phyloP scores from a whole-genome alignment of 2,888 invertebrate species.

The Caenorhabditis sinica region DNA sequence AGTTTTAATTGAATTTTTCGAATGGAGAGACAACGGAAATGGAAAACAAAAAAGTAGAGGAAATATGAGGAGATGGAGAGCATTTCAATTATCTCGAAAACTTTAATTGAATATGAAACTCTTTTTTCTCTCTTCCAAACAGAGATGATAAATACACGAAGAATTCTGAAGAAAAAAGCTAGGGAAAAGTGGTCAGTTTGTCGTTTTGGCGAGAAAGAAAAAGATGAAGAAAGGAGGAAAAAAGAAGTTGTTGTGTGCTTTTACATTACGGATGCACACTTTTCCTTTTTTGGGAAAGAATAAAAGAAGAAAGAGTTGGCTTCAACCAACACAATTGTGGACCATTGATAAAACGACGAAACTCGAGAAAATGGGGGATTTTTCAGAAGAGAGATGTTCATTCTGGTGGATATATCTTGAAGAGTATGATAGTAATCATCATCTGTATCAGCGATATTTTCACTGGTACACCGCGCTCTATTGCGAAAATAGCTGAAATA shows the following conservation, averaged over 20 bases:
- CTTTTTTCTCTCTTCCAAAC: not conserved
- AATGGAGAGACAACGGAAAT: slow-evolving; percentile 12
- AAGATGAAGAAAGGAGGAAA: not conserved
- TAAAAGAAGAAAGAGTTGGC: slow-evolving; percentile 3
- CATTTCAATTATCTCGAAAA: slow-evolving; percentile 20
- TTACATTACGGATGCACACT: slow-evolving; percentile 45
- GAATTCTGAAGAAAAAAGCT: not conserved
- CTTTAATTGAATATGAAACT: slow-evolving; percentile 12
- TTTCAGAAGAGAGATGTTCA: not conserved
- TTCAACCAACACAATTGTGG: slow-evolving; percentile 1
- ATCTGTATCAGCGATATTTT: too few species aligned
- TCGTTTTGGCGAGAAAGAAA: slow-evolving; percentile 10
- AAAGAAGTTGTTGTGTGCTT: slow-evolving; percentile 39
- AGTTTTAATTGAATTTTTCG: slow-evolving; percentile 17
- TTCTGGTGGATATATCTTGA: too few species aligned
- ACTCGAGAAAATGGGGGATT: not conserved
- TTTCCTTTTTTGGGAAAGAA: slow-evolving; percentile 23
- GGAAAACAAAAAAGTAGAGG: not conserved
- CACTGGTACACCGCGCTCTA: too few species aligned
- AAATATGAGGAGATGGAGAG: not conserved
- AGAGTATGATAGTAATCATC: too few species aligned
- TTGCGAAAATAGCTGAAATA: too few species aligned
- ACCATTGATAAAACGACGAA: not conserved
- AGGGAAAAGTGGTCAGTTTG: slow-evolving; percentile 45
- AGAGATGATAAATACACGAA: slow-evolving; percentile 1